A percentile compares a stretch with the other conserved stretches of the same genome.
phyloP scores from a whole-genome alignment of 1,140 invertebrate genomes.

The Teleogryllus occipitalis region DNA sequence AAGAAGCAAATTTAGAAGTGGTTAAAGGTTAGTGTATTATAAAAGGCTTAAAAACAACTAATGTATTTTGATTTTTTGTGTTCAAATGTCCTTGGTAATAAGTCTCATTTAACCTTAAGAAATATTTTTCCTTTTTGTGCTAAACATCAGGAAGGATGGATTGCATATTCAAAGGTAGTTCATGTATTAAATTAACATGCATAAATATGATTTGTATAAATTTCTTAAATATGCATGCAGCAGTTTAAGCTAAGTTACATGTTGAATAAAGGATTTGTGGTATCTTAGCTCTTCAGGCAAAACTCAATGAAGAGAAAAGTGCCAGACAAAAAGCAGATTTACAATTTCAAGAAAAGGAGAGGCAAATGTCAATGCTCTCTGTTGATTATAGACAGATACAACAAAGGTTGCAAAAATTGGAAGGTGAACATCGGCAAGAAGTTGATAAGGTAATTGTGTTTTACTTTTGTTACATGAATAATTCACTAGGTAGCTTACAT shows the following conservation, averaged over 20 bases:
- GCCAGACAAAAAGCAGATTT: slow-evolving; percentile 74
- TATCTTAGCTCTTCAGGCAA: slow-evolving; percentile 71
- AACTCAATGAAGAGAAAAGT: slow-evolving; percentile 83
- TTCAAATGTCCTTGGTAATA: not conserved
- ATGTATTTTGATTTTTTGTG: not conserved
- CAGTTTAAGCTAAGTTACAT: too few species aligned
- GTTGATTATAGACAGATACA: slow-evolving; percentile 90
- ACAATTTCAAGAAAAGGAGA: slow-evolving; percentile 79
- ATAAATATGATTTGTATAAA: not conserved
- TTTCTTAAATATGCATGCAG: not conserved
- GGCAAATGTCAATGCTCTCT: slow-evolving; percentile 87
- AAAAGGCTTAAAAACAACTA: not conserved
- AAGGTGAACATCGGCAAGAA: slow-evolving; percentile 72
- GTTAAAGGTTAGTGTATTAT: slow-evolving; percentile 60
- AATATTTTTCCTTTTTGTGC: slow-evolving; percentile 24
- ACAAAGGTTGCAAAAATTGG: slow-evolving; percentile 78
- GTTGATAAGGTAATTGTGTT: slow-evolving; percentile 16
- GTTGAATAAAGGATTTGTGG: too few species aligned
- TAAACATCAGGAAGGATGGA: slow-evolving; percentile 38
- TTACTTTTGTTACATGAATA: not conserved
- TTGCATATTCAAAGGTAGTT: slow-evolving; percentile 41
- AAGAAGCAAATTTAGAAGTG: slow-evolving; percentile 83
- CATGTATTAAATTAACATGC: not conserved
- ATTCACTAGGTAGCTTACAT: not conserved
- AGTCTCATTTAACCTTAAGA: not conserved